Conservation (phyloP, 2,113 vertebrate species). For the Pelecanus crispus region DNA sequence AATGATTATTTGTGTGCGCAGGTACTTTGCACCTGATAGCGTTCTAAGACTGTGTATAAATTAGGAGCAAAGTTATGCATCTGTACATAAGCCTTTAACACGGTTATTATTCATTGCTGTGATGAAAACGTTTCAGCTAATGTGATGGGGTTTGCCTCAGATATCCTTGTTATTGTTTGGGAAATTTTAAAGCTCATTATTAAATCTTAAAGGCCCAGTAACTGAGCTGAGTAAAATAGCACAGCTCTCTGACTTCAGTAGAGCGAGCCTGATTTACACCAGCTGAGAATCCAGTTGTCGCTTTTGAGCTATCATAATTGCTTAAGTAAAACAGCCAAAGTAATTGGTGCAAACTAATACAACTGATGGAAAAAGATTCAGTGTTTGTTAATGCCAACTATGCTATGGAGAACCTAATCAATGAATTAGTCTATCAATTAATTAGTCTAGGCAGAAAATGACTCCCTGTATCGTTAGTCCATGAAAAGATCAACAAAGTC, state of each 20-base stretch:
- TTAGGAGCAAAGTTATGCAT: background rate
- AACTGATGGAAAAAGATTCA: slow-evolving; percentile 73
- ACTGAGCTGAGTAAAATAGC: background rate
- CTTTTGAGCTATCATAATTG: slow-evolving; percentile 32
- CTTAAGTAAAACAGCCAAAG: slow-evolving; percentile 59
- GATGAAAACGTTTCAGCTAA: background rate
- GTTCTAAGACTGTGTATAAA: background rate
- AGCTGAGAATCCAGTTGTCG: background rate
- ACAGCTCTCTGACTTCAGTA: background rate
- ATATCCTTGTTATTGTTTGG: background rate
- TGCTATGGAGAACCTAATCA: slow-evolving; percentile 78
- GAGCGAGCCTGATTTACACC: slow-evolving; percentile 4
- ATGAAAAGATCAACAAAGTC: slow-evolving; percentile 88
- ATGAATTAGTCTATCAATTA: slow-evolving; percentile 87
- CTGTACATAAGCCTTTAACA: background rate
- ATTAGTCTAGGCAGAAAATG: slow-evolving; percentile 85
- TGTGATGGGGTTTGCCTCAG: background rate
- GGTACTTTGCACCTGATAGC: background rate
- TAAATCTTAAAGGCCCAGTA: background rate
- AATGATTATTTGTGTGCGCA: background rate
- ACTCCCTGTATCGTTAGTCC: slow-evolving; percentile 79
- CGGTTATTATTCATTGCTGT: background rate
- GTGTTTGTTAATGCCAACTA: slow-evolving; percentile 78
- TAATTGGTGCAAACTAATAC: slow-evolving; percentile 71
- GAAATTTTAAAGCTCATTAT: background rate